Base-by-base conservation (phyloP, 2,113 vertebrate genomes). In the Pangasianodon hypophthalmus region DNA sequence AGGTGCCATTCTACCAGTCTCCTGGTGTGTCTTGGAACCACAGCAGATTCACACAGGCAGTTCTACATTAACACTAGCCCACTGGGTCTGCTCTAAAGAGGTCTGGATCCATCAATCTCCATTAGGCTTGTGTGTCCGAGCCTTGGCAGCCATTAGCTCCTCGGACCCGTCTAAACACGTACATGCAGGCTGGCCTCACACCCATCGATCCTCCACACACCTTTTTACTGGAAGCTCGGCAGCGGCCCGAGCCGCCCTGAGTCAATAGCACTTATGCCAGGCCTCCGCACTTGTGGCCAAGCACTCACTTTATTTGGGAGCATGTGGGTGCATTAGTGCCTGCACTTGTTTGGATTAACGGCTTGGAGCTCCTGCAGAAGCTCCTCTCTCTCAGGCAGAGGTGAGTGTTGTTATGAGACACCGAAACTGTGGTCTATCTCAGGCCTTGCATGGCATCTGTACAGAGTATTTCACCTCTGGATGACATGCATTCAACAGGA, bases 1-100 rank as follows among this genome's bases (percentile, higher is more conserved):
- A 73, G 75, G 41, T 67, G 84, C 56, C 80, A 88, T 67, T 84
- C 56, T 64, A n/a, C 77, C 52, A 77, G 11, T 90, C 54, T 81
- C 62, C 46, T 82, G 50, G 52, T 88, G 82, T 77, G 75, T 90
- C 67, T 93, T 95, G 95, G 95, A 96, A 96, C 96, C 95, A 95
- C 93, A 93, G 94, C 93, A 95, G 91, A 94, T 95, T 93, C 58
- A 92, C 93, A 92, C 94, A 82, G 85, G 91, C 95, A 91, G 94
- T 96, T 89, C 92, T 95, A 94, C 96, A 95, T 96, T 97, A 96
- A 96, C 96, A 96, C 97, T 97, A 95, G 94, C 93, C 96, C 95
- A 95, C 94, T 94, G 93, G 92, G 94, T 94, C 93, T 92, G 91
- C 96, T 96, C 96, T 96, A 97, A 96, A 96, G 95, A 96, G 95